Evolutionary conservation across 2,113 vertebrate genomes (phyloP).

Genomic region (Bubalus kerabau): DNA sequence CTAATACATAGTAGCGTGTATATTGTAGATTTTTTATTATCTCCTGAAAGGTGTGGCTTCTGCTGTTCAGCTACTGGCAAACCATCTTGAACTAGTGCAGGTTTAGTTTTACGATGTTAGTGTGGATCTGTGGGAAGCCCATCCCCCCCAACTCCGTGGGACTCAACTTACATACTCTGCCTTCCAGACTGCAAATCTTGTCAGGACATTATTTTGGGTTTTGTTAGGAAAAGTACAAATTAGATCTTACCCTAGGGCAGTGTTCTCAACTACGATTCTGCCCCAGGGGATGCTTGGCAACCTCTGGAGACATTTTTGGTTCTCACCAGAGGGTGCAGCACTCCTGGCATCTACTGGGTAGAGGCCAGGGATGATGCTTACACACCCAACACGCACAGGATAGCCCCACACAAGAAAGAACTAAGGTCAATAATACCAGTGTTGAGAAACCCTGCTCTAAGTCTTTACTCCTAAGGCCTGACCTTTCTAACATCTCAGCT

Average conservation of each 20-base stretch:
- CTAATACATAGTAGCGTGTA: background rate
- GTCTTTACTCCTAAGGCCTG: background rate
- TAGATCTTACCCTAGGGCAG: background rate
- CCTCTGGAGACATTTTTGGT: background rate
- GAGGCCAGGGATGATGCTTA: background rate
- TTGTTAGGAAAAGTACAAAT: background rate
- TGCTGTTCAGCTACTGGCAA: background rate
- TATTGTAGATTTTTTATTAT: background rate
- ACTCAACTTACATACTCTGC: background rate
- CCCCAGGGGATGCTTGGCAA: background rate
- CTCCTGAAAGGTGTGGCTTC: background rate
- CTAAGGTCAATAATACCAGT: background rate
- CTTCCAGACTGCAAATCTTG: background rate
- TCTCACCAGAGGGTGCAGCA: background rate
- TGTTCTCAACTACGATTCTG: background rate
- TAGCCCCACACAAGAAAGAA: background rate
- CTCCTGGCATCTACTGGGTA: background rate
- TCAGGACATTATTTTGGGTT: background rate
- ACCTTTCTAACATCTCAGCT: background rate
- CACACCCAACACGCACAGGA: background rate
- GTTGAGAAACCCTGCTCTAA: background rate
- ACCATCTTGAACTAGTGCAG: background rate
- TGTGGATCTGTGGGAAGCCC: background rate
- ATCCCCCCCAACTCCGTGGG: background rate
- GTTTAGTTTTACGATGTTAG: background rate